These are phyloP conservation scores for Dendronephthya gigantea DNA, from an alignment of 64 coral and sea anemone species.

Conservation along the genomic window DNA sequence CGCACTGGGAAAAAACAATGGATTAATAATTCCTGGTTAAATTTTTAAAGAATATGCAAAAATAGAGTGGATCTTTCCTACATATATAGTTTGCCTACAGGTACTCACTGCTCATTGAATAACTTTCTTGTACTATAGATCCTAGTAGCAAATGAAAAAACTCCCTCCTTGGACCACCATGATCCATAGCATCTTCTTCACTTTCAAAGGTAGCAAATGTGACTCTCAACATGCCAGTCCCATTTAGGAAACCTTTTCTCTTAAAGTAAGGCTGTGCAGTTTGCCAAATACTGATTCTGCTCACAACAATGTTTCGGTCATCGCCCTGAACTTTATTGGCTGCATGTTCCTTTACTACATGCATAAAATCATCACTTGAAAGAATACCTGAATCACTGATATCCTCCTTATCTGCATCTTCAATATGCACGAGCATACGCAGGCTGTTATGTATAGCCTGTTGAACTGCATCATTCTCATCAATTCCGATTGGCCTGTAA, in stretches of 20 bases:
- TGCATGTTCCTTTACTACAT: slow-evolving; percentile 21
- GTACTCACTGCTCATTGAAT: not conserved
- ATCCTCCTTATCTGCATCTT: not conserved
- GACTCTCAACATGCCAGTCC: slow-evolving; percentile 29
- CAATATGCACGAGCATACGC: not conserved
- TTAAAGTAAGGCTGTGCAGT: slow-evolving; percentile 44
- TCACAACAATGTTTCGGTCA: slow-evolving; percentile 39
- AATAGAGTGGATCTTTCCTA: no score
- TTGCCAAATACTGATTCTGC: slow-evolving; percentile 25
- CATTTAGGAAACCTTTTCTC: slow-evolving; percentile 36
- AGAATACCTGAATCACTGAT: not conserved
- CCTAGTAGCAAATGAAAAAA: slow-evolving; percentile 43
- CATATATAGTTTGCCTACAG: not conserved
- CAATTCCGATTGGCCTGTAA: slow-evolving; percentile 33
- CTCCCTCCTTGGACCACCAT: slow-evolving; percentile 38
- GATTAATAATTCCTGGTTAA: no score
- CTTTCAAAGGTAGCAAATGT: slow-evolving; percentile 48
- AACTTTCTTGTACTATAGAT: slow-evolving; percentile 38
- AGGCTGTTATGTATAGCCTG: slow-evolving; percentile 35
- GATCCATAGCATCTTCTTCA: slow-evolving; percentile 53
- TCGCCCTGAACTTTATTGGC: slow-evolving; percentile 5
- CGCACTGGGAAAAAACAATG: no score
- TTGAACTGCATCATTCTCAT: slow-evolving; percentile 32
- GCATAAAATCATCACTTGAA: slow-evolving; percentile 2
- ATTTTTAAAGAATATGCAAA: no score